These are phyloP conservation scores for Ciconia boyciana DNA, from an alignment of 2,113 vertebrate species.

Conservation along the genomic window DNA sequence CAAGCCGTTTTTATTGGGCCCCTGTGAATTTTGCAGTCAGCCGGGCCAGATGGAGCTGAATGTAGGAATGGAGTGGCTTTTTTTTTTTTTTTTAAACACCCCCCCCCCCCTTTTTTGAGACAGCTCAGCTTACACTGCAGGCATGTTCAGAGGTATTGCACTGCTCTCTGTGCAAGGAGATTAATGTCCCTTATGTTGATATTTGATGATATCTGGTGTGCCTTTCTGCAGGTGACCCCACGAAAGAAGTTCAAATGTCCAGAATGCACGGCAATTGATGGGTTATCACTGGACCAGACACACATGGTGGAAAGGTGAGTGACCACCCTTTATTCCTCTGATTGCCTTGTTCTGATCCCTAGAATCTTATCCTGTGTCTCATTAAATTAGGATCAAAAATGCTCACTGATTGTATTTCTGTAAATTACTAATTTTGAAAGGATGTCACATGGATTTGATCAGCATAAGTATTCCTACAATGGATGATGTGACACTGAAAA, in stretches of 20 bases:
- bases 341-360: background rate
- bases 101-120: background rate
- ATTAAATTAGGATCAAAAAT: slow-evolving; percentile 1
- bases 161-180: slow-evolving; percentile 15
- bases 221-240: slow-evolving; percentile 87
- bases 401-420: background rate
- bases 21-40: slow-evolving; percentile 70
- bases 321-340: background rate
- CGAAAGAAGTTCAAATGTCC: slow-evolving; percentile 99
- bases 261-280: slow-evolving; percentile 97
- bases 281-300: slow-evolving; percentile 95
- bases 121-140: slow-evolving; percentile 38
- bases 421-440: background rate
- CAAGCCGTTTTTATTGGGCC: slow-evolving; percentile 78
- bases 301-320: slow-evolving; percentile 95
- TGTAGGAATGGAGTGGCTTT: slow-evolving; percentile 38
- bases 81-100: background rate
- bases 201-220: slow-evolving; percentile 29
- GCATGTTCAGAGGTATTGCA: background rate
- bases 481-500: background rate
- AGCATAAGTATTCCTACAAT: background rate
- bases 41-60: slow-evolving; percentile 63
- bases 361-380: slow-evolving; percentile 20
- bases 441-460: background rate
- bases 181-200: slow-evolving; percentile 39